A percentile compares a stretch with the other conserved stretches of the same genome.
These are phyloP conservation scores for Yoshiicerus persimilis DNA, from an alignment of 1,140 invertebrate genomes.

Conservation along the genomic window DNA sequence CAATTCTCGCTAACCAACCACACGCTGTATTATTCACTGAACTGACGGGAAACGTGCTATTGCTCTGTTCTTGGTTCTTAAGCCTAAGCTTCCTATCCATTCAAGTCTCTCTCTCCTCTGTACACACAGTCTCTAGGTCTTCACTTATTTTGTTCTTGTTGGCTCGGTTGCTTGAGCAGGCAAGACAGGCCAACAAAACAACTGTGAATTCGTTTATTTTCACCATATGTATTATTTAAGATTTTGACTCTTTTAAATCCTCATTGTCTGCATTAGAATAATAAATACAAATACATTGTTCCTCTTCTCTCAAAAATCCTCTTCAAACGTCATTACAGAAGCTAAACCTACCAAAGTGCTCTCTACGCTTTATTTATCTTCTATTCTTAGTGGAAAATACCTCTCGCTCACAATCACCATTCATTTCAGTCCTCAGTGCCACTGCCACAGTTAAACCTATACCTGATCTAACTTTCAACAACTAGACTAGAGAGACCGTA, in stretches of 20 bases:
- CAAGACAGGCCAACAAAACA: not conserved
- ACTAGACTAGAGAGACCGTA: not conserved
- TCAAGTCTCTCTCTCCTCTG: not conserved
- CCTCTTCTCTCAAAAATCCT: not conserved
- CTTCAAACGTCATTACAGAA: not conserved
- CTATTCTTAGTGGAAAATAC: not conserved
- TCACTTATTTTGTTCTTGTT: not conserved
- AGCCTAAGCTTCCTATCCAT: slow-evolving; percentile 1
- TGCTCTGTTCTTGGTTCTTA: not conserved
- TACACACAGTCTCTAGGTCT: not conserved
- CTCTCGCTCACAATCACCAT: no score
- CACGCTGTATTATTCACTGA: not conserved
- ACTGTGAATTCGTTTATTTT: not conserved
- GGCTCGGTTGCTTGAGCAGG: not conserved
- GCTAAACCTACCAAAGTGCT: not conserved
- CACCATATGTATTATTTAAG: not conserved
- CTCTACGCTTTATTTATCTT: not conserved
- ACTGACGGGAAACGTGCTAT: slow-evolving; percentile 5
- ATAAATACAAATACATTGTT: not conserved
- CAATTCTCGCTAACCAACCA: not conserved
- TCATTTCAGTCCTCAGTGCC: not conserved
- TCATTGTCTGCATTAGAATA: not conserved
- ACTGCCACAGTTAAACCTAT: no score
- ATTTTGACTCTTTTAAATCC: not conserved
- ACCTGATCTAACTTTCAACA: no score